Evolutionary conservation across 2,113 vertebrate genomes (phyloP).

Genomic region (Pionites leucogaster): DNA sequence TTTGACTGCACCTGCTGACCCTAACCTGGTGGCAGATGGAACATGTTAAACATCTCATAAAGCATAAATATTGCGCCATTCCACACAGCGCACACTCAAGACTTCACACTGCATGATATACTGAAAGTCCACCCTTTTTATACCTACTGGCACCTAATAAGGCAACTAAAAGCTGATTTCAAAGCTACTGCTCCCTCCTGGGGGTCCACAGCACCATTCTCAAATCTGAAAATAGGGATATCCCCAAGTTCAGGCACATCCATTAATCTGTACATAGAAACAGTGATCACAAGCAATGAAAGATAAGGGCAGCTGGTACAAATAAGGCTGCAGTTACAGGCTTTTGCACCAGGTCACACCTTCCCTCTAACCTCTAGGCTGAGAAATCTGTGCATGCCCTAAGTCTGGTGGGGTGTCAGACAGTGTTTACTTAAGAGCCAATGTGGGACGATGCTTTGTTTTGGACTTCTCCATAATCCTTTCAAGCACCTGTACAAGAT

Average conservation of each 20-base stretch:
- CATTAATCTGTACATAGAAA: not conserved
- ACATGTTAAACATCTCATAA: not conserved
- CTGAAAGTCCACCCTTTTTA: not conserved
- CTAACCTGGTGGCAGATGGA: not conserved
- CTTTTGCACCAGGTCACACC: not conserved
- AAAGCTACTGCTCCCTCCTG: not conserved
- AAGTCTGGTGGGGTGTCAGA: not conserved
- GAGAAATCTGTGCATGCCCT: not conserved
- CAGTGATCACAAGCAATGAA: not conserved
- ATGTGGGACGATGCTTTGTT: not conserved
- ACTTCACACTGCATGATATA: not conserved
- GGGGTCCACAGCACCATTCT: rapidly evolving
- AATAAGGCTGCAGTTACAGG: not conserved
- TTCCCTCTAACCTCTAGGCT: not conserved
- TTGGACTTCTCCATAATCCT: not conserved
- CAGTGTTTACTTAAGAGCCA: not conserved
- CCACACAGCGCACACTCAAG: not conserved
- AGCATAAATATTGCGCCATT: rapidly evolving
- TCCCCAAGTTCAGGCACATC: not conserved
- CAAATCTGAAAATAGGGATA: not conserved
- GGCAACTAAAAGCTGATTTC: not conserved
- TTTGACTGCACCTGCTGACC: constrained; percentile 2
- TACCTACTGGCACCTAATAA: not conserved
- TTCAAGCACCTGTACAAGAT: not conserved
- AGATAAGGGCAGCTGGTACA: not conserved